A percentile compares a stretch with the other conserved stretches of the same genome.
Conservation (phyloP, 2,888 invertebrate genomes). For the Lepidochitona cinerea region DNA sequence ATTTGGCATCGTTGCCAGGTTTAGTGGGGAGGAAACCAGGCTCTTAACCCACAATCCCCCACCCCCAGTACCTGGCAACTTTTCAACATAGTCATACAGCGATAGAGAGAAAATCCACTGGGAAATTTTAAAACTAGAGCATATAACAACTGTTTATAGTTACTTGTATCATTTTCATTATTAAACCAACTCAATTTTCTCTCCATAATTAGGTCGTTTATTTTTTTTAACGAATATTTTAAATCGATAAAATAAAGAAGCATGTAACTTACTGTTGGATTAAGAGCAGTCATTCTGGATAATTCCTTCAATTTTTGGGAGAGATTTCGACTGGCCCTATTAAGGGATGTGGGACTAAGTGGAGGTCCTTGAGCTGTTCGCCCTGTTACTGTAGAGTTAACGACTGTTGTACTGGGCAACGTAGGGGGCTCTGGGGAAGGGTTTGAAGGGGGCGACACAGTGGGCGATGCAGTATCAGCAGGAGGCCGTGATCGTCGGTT, state of each 20-base stretch:
- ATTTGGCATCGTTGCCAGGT: too few relatives aligned
- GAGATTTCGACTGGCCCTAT: conserved; percentile 91
- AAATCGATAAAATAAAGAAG: background rate
- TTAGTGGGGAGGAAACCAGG: too few relatives aligned
- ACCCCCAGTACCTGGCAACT: too few relatives aligned
- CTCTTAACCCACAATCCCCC: too few relatives aligned
- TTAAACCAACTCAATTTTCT: too few relatives aligned
- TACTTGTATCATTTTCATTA: too few relatives aligned
- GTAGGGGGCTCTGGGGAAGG: conserved; percentile 19
- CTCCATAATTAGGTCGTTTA: too few relatives aligned
- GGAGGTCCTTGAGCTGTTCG: conserved; percentile 37
- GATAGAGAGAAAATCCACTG: too few relatives aligned
- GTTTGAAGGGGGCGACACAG: conserved; percentile 18
- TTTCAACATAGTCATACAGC: too few relatives aligned
- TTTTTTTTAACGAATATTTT: too few relatives aligned
- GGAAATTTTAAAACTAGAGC: too few relatives aligned
- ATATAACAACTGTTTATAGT: too few relatives aligned
- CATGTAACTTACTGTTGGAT: background rate
- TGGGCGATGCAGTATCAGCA: conserved; percentile 9
- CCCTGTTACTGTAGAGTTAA: conserved; percentile 7
- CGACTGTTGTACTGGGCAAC: conserved; percentile 1
- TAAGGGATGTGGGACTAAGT: conserved; percentile 82
- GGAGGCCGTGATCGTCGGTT: conserved; percentile 12
- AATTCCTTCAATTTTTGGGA: conserved; percentile 82
- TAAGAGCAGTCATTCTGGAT: conserved; percentile 55